A percentile compares a stretch with the other conserved stretches of the same genome.
These are phyloP conservation scores for Pachydiplax longipennis DNA, from an alignment of 2,888 invertebrate genomes.

Conservation along the genomic window DNA sequence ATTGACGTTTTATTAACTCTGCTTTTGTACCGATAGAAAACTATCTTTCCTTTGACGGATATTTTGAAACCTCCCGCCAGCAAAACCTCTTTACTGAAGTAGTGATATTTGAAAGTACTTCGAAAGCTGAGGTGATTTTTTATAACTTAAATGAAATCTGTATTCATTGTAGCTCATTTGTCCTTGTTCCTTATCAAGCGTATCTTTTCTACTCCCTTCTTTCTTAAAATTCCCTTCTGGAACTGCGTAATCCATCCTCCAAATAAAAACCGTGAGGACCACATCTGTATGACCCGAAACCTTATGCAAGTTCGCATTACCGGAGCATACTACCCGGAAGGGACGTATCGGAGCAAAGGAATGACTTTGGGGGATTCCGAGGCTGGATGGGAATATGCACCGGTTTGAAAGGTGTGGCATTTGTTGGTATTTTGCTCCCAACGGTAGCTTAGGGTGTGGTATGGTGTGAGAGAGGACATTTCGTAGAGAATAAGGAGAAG, in stretches of 20 bases:
- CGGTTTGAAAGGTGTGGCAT: background rate
- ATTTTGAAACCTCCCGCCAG: no score
- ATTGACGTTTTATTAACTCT: no score
- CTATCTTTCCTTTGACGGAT: no score
- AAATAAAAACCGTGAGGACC: background rate
- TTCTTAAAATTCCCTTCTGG: background rate
- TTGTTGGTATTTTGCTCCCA: background rate
- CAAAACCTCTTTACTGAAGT: no score
- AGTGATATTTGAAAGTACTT: no score
- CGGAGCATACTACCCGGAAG: background rate
- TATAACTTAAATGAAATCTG: no score
- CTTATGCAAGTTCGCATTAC: background rate
- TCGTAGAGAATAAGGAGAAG: background rate
- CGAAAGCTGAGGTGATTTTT: no score
- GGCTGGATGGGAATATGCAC: background rate
- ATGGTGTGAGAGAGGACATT: background rate
- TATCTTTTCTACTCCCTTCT: background rate
- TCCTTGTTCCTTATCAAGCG: background rate
- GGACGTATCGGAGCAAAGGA: background rate
- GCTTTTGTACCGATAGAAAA: no score
- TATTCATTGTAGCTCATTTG: background rate
- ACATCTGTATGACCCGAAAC: constrained; percentile 16
- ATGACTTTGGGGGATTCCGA: no score
- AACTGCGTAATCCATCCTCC: background rate
- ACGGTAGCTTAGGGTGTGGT: background rate